Conservation (phyloP, 2,797 vertebrate species). For the Heterohyrax brucei region DNA sequence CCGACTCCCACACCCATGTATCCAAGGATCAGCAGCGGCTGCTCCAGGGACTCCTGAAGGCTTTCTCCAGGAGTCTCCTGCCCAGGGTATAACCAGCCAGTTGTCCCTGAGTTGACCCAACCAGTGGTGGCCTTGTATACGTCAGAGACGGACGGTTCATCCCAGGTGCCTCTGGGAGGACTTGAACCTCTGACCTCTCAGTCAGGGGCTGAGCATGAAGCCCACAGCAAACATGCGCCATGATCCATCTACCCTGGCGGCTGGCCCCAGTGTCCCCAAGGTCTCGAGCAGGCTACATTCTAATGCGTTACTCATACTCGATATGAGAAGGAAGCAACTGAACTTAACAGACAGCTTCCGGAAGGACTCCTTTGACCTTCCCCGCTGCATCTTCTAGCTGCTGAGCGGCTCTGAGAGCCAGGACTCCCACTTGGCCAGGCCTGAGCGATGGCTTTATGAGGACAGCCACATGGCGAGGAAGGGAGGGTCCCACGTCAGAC, state of each 20-base stretch:
- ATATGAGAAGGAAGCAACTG: neutral
- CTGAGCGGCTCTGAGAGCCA: neutral
- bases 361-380: neutral
- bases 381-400: neutral
- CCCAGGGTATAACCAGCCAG: neutral
- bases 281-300: too few relatives aligned
- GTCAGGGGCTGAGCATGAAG: too few relatives aligned
- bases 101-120: too few relatives aligned
- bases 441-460: neutral
- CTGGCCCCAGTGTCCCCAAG: neutral
- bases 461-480: accelerated
- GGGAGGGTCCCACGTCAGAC: too few relatives aligned
- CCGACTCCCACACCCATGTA: neutral
- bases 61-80: neutral
- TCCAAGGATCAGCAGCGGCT: neutral
- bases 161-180: too few relatives aligned
- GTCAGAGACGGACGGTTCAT: too few relatives aligned
- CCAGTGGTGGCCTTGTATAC: too few relatives aligned
- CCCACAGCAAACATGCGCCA: too few relatives aligned
- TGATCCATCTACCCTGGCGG: neutral
- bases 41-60: neutral
- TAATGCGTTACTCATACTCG: neutral
- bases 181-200: too few relatives aligned
- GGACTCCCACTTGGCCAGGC: accelerated
- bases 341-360: accelerated